Percentiles rank a stretch among this genome's conserved stretches.
phyloP scores from a whole-genome alignment of 2,113 vertebrate species.

The Mirounga angustirostris region DNA sequence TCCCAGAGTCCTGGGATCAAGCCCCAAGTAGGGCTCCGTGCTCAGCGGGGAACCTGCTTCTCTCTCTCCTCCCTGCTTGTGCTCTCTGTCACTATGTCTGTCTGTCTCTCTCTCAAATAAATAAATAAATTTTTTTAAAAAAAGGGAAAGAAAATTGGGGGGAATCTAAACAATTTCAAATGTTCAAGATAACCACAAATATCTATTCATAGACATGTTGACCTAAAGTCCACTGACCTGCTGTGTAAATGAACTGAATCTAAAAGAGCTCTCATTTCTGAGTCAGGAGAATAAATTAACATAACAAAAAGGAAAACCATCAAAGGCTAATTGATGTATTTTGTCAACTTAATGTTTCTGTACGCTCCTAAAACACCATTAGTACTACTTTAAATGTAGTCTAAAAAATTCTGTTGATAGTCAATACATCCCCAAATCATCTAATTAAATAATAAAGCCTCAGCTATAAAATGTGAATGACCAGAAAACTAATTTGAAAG shows the following conservation, averaged over 20 bases:
- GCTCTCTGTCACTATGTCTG: no score
- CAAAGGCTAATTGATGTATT: not conserved
- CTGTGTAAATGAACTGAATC: not conserved
- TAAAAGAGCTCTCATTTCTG: conserved; percentile 6
- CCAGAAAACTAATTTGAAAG: not conserved
- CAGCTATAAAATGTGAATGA: conserved; percentile 14
- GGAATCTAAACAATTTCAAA: conserved; percentile 5
- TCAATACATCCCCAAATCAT: not conserved
- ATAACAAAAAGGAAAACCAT: conserved; percentile 45
- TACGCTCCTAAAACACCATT: conserved; percentile 4
- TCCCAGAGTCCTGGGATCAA: not conserved
- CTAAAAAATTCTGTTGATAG: conserved; percentile 6
- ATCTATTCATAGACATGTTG: not conserved
- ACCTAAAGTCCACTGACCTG: not conserved
- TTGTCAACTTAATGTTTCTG: not conserved
- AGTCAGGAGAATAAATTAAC: not conserved
- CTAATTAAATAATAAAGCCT: conserved; percentile 40
- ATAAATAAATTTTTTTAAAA: no score
- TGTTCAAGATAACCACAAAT: conserved; percentile 18
- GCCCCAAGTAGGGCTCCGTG: no score
- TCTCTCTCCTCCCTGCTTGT: no score
- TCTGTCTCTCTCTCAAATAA: no score
- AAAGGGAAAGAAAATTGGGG: not conserved
- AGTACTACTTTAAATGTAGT: not conserved
- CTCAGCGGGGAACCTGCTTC: no score